phyloP scores from a whole-genome alignment of 2,888 invertebrate species.

The Eupithecia subfuscata region DNA sequence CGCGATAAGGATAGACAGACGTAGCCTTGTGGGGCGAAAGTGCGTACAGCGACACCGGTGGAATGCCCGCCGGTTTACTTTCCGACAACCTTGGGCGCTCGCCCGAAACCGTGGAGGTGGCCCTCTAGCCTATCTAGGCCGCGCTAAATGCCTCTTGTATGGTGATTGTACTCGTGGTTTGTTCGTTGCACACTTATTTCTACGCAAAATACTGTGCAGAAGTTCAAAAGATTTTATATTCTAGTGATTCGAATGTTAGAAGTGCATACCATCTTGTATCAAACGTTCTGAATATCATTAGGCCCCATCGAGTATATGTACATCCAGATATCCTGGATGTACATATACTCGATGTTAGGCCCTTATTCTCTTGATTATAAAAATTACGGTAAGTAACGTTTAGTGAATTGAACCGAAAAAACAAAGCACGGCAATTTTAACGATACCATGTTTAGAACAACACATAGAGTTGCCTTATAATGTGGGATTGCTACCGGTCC shows the following conservation, averaged over 20 bases:
- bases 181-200: conserved; percentile 2
- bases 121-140: conserved; percentile 44
- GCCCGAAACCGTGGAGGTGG: conserved; percentile 59
- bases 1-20: conserved; percentile 37
- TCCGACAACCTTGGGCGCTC: conserved; percentile 62
- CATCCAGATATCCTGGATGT: too few species aligned
- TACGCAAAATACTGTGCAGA: not conserved
- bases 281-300: not conserved
- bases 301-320: too few species aligned
- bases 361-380: not conserved
- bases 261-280: not conserved
- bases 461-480: not conserved
- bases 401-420: not conserved
- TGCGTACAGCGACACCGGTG: conserved; percentile 57
- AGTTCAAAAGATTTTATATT: not conserved
- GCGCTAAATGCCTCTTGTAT: conserved; percentile 41
- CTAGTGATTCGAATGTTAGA: not conserved
- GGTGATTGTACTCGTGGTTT: conserved; percentile 31
- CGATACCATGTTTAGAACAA: not conserved
- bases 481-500: too few species aligned
- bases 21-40: conserved; percentile 75
- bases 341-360: too few species aligned
- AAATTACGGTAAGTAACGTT: not conserved
- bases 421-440: not conserved
- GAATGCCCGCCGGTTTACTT: conserved; percentile 71